Evolutionary conservation across 2,113 vertebrate species (phyloP).

Genomic region (Mixornis gularis): DNA sequence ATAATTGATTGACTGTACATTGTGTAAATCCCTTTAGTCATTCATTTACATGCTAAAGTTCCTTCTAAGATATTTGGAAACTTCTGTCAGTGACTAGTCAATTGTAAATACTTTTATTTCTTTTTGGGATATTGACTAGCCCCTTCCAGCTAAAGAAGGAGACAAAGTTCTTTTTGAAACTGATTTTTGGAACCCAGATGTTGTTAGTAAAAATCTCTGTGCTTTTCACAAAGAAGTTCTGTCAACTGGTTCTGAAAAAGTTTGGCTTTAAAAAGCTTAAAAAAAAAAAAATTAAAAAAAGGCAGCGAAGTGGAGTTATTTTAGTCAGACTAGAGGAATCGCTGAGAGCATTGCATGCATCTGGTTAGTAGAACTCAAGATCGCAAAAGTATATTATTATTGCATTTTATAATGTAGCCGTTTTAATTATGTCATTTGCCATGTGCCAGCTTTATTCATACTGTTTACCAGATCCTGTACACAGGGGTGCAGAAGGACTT

Average conservation of each 20-base stretch:
- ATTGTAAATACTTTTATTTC: constrained; percentile 49
- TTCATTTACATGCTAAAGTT: constrained; percentile 40
- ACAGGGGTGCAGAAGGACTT: constrained; percentile 26
- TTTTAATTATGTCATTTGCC: constrained; percentile 47
- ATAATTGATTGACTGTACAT: constrained; percentile 47
- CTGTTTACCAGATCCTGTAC: constrained; percentile 56
- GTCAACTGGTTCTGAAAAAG: constrained; percentile 63
- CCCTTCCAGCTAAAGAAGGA: background rate
- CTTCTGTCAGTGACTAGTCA: constrained; percentile 36
- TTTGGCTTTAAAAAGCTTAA: constrained; percentile 7
- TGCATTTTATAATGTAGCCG: constrained; percentile 23
- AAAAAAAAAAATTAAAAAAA: background rate
- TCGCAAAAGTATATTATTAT: constrained; percentile 33
- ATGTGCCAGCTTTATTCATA: constrained; percentile 61
- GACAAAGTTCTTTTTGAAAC: constrained; percentile 27
- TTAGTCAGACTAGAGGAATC: constrained; percentile 40
- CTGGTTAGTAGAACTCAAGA: constrained; percentile 56
- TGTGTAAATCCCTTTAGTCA: constrained; percentile 18
- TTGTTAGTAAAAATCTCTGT: constrained; percentile 37
- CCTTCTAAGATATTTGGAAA: constrained; percentile 22
- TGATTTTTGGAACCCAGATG: constrained; percentile 48
- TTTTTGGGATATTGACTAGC: background rate
- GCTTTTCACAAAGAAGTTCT: constrained; percentile 45
- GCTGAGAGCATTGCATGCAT: constrained; percentile 56
- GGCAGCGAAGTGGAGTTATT: constrained; percentile 22